Evolutionary conservation across 2,797 vertebrate species (phyloP), one percentile per base, ranked within the genome.

Genomic region (Discoglossus pictus): DNA sequence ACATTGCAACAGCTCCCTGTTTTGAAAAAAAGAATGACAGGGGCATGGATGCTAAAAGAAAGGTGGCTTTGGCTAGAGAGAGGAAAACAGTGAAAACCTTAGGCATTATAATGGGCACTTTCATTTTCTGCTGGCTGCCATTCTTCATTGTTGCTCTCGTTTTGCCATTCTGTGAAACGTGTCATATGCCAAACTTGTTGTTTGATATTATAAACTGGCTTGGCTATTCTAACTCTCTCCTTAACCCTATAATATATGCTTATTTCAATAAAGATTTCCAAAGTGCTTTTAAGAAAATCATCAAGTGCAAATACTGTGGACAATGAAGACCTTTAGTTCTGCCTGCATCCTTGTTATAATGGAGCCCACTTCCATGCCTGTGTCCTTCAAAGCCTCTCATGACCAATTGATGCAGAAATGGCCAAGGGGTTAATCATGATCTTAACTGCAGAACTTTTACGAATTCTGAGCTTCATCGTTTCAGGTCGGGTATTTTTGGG

Each of bases 231-330:
- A 99, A 98, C 85, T 98, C 97, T 9, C 93, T 99, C 65, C 92
- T 99, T 51, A 99, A 98, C 76, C 97, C 97, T 12, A 90, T 99
- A 79, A 99, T 98, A 75, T 99, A 99, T 73, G 96, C 96, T 68
- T 99, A 99, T 78, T 99, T 98, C 86, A 99, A 99, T 88, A 98
- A 97, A 79, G 97, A 99, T 88, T 99, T 99, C 83, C 97, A 98
- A 90, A 97, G 84, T 83, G 94, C 96, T 58, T 99, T 99, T 84
- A 96, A 97, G 87, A 99, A 98, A 85, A 98, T 99, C 58, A 67
- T 97, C 72, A 94, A 88, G 89, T 99, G 96, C 90, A 98, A 93
- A 84, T 97, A 93, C 73, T 92, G 93, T 81, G 88, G 89, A 82
- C 85, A 79, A 40, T 94, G 82, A 86, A 77, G 34, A 18, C 27